phyloP scores from a whole-genome alignment of 2,888 invertebrate species.

The Boloria selene region DNA sequence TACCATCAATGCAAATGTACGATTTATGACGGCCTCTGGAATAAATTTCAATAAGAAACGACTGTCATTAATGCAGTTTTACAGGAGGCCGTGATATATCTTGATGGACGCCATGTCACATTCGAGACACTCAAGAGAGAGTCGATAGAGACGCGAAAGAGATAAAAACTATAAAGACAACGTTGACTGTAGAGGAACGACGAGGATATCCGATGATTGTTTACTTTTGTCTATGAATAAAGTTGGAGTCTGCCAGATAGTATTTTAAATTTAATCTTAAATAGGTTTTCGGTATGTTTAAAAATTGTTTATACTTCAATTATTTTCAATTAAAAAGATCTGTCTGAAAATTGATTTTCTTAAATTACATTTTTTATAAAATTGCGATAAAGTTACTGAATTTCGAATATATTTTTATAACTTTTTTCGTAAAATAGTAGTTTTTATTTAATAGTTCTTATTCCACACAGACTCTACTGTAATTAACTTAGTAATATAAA shows the following conservation, averaged over 20 bases:
- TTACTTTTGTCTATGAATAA: constrained; percentile 34
- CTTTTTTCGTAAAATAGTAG: too few species aligned
- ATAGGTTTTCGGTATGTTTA: background rate
- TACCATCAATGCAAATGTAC: constrained; percentile 97
- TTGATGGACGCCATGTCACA: constrained; percentile 92
- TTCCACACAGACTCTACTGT: too few species aligned
- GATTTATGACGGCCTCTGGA: constrained; percentile 88
- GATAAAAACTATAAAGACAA: constrained; percentile 44
- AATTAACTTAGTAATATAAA: too few species aligned
- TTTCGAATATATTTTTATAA: too few species aligned
- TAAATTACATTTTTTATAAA: too few species aligned
- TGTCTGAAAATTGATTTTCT: too few species aligned
- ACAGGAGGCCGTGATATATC: constrained; percentile 84
- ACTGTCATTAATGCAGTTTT: constrained; percentile 90
- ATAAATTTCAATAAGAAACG: constrained; percentile 86
- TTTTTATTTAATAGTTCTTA: too few species aligned
- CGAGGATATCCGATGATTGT: constrained; percentile 38
- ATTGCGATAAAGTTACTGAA: too few species aligned
- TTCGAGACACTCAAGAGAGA: constrained; percentile 67
- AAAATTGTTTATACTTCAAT: too few species aligned
- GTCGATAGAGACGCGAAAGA: constrained; percentile 56
- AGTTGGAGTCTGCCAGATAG: constrained; percentile 11
- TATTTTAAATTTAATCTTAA: background rate
- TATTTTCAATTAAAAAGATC: too few species aligned
- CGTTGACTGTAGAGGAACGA: constrained; percentile 36